These are phyloP conservation scores for Barbus barbus DNA, from an alignment of 2,113 vertebrate genomes.

Conservation along the genomic window DNA sequence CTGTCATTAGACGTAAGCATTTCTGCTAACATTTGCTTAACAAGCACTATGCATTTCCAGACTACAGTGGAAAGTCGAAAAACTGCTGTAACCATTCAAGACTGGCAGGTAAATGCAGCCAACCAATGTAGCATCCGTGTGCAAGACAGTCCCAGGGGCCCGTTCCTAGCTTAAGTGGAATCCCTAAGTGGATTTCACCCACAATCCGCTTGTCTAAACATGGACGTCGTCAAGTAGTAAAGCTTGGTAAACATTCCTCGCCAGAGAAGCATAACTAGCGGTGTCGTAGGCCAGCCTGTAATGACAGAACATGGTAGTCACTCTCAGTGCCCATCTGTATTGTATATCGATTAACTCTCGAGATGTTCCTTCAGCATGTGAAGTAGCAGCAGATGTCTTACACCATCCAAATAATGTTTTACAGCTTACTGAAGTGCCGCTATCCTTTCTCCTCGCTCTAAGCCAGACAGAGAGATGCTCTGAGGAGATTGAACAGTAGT, in stretches of 20 bases:
- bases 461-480: neutral
- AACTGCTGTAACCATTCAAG: neutral
- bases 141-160: neutral
- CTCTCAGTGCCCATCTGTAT: neutral
- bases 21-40: neutral
- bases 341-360: conserved; percentile 15
- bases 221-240: neutral
- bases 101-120: no score
- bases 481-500: neutral
- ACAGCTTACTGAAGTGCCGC: neutral
- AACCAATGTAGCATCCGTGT: neutral
- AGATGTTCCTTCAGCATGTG: conserved; percentile 10
- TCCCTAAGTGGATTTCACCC: neutral
- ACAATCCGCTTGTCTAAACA: neutral
- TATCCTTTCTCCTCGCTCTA: neutral
- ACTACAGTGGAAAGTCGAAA: neutral
- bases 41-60: neutral
- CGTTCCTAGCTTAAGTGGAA: neutral
- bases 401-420: conserved; percentile 20
- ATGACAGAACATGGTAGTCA: neutral
- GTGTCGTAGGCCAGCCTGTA: conserved; percentile 7
- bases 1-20: neutral
- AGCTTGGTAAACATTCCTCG: neutral
- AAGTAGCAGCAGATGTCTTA: conserved; percentile 30
- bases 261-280: conserved; percentile 1